These are phyloP conservation scores for Hepsetus odoe DNA, from an alignment of 2,113 vertebrate genomes.

Conservation along the genomic window DNA sequence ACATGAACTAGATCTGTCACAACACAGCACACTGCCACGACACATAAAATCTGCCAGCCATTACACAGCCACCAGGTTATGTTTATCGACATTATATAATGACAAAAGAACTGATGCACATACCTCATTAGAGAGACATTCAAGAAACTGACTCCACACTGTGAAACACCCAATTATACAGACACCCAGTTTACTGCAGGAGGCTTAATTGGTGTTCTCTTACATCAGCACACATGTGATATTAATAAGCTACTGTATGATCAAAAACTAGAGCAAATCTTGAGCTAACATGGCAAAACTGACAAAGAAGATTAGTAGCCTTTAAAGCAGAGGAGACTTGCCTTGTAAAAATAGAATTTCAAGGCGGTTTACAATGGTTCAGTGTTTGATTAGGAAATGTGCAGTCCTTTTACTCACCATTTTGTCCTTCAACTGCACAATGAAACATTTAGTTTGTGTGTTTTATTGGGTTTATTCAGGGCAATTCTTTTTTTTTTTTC, in stretches of 20 bases:
- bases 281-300: neutral
- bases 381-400: neutral
- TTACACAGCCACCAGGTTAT: neutral
- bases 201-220: slow-evolving; percentile 3
- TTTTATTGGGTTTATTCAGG: neutral
- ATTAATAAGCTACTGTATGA: slow-evolving; percentile 1
- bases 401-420: too few relatives aligned
- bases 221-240: neutral
- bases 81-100: neutral
- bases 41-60: neutral
- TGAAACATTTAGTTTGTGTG: too few relatives aligned
- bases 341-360: neutral
- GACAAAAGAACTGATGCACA: neutral
- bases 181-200: slow-evolving; percentile 1
- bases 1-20: neutral
- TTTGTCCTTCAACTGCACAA: too few relatives aligned
- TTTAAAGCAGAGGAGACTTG: neutral
- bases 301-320: neutral
- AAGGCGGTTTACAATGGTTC: neutral
- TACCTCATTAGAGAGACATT: neutral
- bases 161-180: slow-evolving; percentile 6
- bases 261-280: neutral
- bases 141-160: neutral
- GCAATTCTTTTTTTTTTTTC: neutral
- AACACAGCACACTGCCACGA: neutral